Conservation (phyloP, 2,113 vertebrate genomes). For the Pollimyrus isidori region DNA sequence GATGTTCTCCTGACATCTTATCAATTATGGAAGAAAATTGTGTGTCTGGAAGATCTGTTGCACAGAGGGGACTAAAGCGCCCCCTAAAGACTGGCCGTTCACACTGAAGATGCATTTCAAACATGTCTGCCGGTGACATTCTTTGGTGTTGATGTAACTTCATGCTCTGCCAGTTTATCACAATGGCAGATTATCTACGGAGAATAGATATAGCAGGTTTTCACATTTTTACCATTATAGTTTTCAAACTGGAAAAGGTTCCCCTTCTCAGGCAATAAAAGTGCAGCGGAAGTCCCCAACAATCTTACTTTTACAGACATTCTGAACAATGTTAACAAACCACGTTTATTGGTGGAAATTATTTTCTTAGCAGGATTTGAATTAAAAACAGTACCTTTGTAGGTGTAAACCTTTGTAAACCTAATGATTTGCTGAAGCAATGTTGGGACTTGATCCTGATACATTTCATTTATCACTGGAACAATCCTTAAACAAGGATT, state of each 20-base stretch:
- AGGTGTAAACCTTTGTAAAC: neutral
- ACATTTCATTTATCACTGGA: neutral
- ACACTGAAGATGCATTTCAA: neutral
- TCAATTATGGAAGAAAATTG: neutral
- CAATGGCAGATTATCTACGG: neutral
- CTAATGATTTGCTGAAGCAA: neutral
- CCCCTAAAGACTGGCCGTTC: neutral
- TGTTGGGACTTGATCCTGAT: neutral
- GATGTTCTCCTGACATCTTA: neutral
- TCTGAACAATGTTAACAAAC: neutral
- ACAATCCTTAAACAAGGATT: neutral
- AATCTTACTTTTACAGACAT: neutral
- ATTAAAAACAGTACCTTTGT: neutral
- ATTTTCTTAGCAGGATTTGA: neutral
- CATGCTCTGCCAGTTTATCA: slow-evolving; percentile 8
- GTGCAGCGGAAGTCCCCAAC: neutral
- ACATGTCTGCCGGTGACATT: neutral
- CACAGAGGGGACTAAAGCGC: neutral
- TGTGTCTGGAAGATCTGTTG: neutral
- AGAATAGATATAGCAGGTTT: neutral
- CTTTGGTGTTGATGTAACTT: neutral
- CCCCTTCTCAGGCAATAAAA: neutral
- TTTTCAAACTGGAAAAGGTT: neutral
- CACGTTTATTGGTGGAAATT: neutral
- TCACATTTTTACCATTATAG: neutral